Percentiles rank a stretch among this genome's conserved stretches.
Evolutionary conservation across 1,140 invertebrate genomes (phyloP).

Genomic region (Palaemon carinicauda): DNA sequence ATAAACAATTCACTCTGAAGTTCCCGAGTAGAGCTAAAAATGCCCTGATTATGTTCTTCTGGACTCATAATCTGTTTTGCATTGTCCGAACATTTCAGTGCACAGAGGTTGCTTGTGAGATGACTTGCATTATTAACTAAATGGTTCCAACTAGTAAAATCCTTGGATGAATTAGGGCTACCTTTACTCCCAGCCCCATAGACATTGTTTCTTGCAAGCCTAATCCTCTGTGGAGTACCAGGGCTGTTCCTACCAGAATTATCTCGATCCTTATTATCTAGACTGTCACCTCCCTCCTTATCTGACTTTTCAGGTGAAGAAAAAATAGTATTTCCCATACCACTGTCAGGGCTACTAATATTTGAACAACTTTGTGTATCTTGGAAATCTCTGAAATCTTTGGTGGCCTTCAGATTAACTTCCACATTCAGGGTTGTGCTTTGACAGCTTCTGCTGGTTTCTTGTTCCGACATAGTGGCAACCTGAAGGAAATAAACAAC

Average conservation of each 20-base stretch:
- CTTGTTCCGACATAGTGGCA: conserved; percentile 47
- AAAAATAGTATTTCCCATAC: conserved; percentile 43
- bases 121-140: too few species aligned
- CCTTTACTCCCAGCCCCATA: too few species aligned
- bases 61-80: too few species aligned
- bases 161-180: too few species aligned
- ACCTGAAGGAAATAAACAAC: not conserved
- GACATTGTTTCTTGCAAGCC: not conserved
- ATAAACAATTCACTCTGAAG: too few species aligned
- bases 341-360: conserved; percentile 13
- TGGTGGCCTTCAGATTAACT: not conserved
- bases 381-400: not conserved
- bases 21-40: too few species aligned
- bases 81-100: too few species aligned
- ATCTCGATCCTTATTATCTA: conserved; percentile 5
- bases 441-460: conserved; percentile 43
- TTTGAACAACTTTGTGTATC: not conserved
- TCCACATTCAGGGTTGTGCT: not conserved
- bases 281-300: not conserved
- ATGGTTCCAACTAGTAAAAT: too few species aligned
- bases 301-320: conserved; percentile 32
- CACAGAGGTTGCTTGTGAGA: too few species aligned
- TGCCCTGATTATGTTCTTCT: too few species aligned
- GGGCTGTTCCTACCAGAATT: not conserved
- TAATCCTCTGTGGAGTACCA: not conserved